Conservation (phyloP, 2,113 vertebrate genomes). For the Leptosomus discolor region DNA sequence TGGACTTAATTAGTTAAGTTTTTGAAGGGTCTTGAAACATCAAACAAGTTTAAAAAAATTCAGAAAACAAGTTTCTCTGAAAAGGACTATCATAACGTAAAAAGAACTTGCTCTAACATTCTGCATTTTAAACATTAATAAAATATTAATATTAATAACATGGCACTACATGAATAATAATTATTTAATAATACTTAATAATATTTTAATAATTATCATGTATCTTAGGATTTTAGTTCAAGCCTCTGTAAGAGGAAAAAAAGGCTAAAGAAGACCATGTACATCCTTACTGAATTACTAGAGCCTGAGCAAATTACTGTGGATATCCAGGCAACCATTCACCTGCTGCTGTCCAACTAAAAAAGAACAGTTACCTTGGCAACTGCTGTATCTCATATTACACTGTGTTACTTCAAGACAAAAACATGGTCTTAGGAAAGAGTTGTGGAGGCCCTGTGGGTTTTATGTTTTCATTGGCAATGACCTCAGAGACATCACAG, state of each 20-base stretch:
- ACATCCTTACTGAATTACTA: not conserved
- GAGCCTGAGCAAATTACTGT: not conserved
- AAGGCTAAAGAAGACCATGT: not conserved
- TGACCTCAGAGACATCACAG: not conserved
- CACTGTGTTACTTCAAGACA: not conserved
- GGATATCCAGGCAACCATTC: constrained; percentile 40
- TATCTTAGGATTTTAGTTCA: not conserved
- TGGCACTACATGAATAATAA: not conserved
- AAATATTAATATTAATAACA: not conserved
- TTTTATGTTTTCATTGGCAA: not conserved
- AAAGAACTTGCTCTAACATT: not conserved
- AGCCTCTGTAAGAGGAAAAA: not conserved
- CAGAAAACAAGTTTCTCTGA: not conserved
- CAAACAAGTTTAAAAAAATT: not conserved
- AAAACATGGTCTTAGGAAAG: not conserved
- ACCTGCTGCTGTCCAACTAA: constrained; percentile 16
- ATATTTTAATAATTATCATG: not conserved
- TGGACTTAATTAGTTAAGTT: not conserved
- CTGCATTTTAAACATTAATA: not conserved
- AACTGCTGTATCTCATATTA: constrained; percentile 25
- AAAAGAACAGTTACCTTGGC: constrained; percentile 56
- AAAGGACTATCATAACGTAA: not conserved
- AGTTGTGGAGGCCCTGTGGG: not conserved
- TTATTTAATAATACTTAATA: not conserved
- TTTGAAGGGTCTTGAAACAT: not conserved